A percentile compares a stretch with the other conserved stretches of the same genome.
These are phyloP conservation scores for Xanthorhoe spadicearia DNA, from an alignment of 2,888 invertebrate genomes.

Conservation along the genomic window DNA sequence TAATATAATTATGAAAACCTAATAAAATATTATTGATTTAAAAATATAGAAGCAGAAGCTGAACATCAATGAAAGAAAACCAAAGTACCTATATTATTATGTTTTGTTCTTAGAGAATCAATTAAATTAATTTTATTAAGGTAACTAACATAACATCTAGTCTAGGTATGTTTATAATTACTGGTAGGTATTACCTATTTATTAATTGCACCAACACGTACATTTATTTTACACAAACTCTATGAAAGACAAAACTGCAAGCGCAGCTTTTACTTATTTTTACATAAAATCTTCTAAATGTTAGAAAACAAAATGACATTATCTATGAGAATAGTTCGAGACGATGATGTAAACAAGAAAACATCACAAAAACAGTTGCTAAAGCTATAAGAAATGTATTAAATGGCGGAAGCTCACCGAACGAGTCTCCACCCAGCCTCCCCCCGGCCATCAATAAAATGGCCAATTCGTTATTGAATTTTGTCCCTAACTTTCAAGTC, in stretches of 20 bases:
- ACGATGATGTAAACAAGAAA: conserved; percentile 49
- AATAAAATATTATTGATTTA: too few species aligned
- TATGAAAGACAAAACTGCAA: neutral
- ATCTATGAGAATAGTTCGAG: conserved; percentile 35
- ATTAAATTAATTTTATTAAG: too few species aligned
- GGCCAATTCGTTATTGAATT: conserved; percentile 85
- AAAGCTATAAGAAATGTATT: conserved; percentile 64
- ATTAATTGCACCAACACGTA: too few species aligned
- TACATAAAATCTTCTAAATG: conserved; percentile 6
- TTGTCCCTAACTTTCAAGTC: conserved; percentile 76
- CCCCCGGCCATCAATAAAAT: conserved; percentile 85
- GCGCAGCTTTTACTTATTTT: neutral
- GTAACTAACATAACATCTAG: neutral
- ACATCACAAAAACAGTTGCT: conserved; percentile 59
- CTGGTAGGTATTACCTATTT: too few species aligned
- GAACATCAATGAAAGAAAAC: too few species aligned
- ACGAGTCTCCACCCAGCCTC: conserved; percentile 81
- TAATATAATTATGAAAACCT: too few species aligned
- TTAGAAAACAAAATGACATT: conserved; percentile 20
- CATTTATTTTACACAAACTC: neutral
- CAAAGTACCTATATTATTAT: too few species aligned
- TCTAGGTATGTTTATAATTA: neutral
- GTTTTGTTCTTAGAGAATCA: too few species aligned
- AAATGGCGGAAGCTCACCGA: conserved; percentile 81
- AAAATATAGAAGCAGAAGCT: too few species aligned